Conservation (phyloP, 2,888 invertebrate species). For the Ophion ventricosus region DNA sequence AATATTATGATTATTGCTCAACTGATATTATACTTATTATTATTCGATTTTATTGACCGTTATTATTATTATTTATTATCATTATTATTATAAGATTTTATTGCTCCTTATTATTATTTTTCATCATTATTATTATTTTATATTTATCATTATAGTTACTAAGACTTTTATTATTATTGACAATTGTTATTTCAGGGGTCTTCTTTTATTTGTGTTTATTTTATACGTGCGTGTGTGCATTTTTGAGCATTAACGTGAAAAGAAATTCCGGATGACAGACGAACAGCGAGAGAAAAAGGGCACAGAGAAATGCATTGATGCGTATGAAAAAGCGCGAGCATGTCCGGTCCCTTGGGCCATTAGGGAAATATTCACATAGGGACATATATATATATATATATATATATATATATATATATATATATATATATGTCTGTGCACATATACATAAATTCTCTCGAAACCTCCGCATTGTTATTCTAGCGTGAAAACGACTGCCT, state of each 20-base stretch:
- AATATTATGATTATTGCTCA: not conserved
- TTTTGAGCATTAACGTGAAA: not conserved
- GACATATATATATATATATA: slow-evolving; percentile 17
- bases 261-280: slow-evolving; percentile 74
- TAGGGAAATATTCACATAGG: slow-evolving; percentile 68
- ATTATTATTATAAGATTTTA: no score
- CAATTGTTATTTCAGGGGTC: not conserved
- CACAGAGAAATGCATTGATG: slow-evolving; percentile 76
- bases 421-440: slow-evolving; percentile 6
- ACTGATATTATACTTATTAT: not conserved
- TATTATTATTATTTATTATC: no score
- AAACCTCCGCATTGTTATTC: slow-evolving; percentile 80
- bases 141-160: no score
- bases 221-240: not conserved
- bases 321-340: slow-evolving; percentile 80
- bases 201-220: not conserved
- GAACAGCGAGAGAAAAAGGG: slow-evolving; percentile 70
- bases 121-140: no score
- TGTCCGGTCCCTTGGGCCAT: slow-evolving; percentile 73
- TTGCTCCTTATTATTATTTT: no score
- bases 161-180: not conserved
- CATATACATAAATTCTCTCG: slow-evolving; percentile 56
- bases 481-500: slow-evolving; percentile 82
- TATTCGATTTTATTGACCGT: not conserved
- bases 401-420: slow-evolving; percentile 22